Percentiles rank a stretch among this genome's conserved stretches.
phyloP scores from a whole-genome alignment of 2,888 invertebrate genomes.

The Hipparchia sbordonii region DNA sequence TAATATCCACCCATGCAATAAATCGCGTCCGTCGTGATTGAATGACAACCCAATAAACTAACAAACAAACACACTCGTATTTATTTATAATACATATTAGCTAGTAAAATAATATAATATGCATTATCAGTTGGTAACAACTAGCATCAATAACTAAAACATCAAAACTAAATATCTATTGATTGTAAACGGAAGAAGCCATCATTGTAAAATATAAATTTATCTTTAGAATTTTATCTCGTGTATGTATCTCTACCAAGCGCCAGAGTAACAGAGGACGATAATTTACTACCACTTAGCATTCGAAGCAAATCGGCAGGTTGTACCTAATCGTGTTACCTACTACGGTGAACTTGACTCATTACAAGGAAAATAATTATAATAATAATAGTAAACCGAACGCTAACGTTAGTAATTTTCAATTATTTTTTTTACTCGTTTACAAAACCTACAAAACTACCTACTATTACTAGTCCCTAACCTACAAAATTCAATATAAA shows the following conservation, averaged over 20 bases:
- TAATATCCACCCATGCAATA: no score
- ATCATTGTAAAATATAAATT: conserved; percentile 34
- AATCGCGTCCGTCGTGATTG: no score
- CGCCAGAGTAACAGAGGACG: conserved; percentile 38
- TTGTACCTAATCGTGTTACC: conserved; percentile 43
- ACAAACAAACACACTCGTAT: no score
- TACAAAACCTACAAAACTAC: no score
- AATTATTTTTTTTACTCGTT: not conserved
- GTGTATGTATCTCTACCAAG: conserved; percentile 34
- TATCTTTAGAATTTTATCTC: conserved; percentile 39
- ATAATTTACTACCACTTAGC: conserved; percentile 56
- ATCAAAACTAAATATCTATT: conserved; percentile 25
- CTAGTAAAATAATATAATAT: no score
- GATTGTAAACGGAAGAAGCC: conserved; percentile 32
- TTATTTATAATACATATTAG: no score
- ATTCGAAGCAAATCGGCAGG: conserved; percentile 49
- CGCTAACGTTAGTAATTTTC: not conserved
- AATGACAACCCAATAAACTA: no score
- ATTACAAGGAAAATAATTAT: conserved; percentile 41
- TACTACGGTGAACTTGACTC: conserved; percentile 49
- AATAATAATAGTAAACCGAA: not conserved
- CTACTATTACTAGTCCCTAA: not conserved
- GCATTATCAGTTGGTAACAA: no score
- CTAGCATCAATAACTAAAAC: not conserved
- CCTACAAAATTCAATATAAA: not conserved